These are phyloP conservation scores for Laticauda laticaudata DNA, from an alignment of 2,113 vertebrate species.

Conservation along the genomic window DNA sequence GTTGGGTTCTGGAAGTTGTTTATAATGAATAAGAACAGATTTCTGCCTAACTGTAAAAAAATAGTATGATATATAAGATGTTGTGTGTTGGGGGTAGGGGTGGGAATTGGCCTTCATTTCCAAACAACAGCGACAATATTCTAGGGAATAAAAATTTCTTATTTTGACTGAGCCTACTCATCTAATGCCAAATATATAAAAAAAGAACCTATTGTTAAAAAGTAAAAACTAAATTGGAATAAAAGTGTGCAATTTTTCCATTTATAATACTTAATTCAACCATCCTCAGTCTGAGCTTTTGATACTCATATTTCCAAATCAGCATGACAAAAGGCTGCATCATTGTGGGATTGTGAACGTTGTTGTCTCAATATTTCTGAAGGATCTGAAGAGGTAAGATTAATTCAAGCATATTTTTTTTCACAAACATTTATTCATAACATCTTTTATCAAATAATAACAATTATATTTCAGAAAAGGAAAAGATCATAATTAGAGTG, in stretches of 20 bases:
- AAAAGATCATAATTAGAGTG: not conserved
- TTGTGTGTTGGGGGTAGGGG: not conserved
- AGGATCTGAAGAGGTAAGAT: not conserved
- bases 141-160: not conserved
- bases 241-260: not conserved
- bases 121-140: not conserved
- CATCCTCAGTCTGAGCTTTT: not conserved
- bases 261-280: not conserved
- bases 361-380: not conserved
- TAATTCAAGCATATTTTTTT: not conserved
- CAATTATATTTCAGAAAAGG: not conserved
- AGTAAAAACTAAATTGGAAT: slow-evolving; percentile 25
- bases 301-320: not conserved
- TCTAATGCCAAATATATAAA: slow-evolving; percentile 16
- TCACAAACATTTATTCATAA: not conserved
- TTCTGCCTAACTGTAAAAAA: not conserved
- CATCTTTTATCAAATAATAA: not conserved
- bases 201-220: not conserved
- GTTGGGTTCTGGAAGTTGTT: not conserved
- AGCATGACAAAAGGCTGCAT: not conserved
- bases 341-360: not conserved
- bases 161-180: slow-evolving; percentile 12
- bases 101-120: not conserved
- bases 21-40: not conserved
- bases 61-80: not conserved